Evolutionary conservation across 1,140 invertebrate species (phyloP).

Genomic region (Meloidogyne exigua): DNA sequence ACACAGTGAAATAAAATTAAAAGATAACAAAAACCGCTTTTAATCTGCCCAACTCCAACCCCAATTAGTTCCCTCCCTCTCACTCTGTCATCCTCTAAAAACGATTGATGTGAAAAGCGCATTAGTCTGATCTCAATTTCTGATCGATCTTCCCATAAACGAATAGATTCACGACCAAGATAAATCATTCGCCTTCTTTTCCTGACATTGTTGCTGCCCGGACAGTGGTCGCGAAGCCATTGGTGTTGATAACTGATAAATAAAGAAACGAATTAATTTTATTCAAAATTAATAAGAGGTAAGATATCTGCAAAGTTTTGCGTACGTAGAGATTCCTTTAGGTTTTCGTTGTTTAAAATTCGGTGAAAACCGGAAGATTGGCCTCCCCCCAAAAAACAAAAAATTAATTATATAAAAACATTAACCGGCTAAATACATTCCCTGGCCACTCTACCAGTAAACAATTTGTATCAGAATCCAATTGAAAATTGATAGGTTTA

Average conservation of each 20-base stretch:
- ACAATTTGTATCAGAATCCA: conserved; percentile 23
- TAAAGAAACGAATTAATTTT: not conserved
- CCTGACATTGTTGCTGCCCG: conserved; percentile 29
- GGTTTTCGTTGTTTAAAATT: too few species aligned
- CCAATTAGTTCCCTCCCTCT: not conserved
- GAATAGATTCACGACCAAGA: conserved; percentile 31
- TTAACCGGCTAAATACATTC: conserved; percentile 31
- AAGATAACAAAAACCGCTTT: too few species aligned
- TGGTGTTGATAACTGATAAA: conserved; percentile 39
- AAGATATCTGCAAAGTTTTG: not conserved
- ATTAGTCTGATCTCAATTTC: conserved; percentile 44
- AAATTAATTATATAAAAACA: conserved; percentile 14
- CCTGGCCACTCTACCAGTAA: conserved; percentile 27
- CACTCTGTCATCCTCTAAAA: conserved; percentile 52
- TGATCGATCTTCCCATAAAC: conserved; percentile 42
- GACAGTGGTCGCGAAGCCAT: conserved; percentile 54
- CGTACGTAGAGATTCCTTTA: not conserved
- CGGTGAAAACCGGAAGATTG: too few species aligned
- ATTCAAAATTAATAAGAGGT: not conserved
- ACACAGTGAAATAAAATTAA: too few species aligned
- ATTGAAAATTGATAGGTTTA: not conserved
- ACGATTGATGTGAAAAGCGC: conserved; percentile 42
- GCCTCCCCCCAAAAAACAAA: not conserved
- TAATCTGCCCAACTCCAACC: not conserved
- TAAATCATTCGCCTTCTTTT: conserved; percentile 42